A percentile compares a stretch with the other conserved stretches of the same genome.
phyloP scores from a whole-genome alignment of 2,113 vertebrate species.

The Xiphias gladius region DNA sequence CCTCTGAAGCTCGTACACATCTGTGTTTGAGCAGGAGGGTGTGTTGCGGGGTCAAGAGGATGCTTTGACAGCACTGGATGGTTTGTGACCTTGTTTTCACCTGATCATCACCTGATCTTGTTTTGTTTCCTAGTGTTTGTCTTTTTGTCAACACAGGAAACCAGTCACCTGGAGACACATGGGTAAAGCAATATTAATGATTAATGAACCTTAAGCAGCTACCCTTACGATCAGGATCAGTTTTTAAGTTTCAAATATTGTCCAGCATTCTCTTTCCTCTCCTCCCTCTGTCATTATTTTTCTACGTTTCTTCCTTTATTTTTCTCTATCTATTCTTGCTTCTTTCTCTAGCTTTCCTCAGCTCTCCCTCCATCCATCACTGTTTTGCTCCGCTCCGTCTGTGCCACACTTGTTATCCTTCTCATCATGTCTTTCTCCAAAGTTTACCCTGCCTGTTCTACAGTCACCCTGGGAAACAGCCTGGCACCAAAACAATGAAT shows the following conservation, averaged over 20 bases:
- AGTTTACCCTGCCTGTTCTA: background rate
- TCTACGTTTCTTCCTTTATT: background rate
- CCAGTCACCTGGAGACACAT: background rate
- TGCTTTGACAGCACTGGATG: constrained; percentile 4
- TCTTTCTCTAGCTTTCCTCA: background rate
- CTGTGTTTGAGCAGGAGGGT: constrained; percentile 1
- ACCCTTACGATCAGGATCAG: background rate
- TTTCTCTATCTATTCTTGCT: background rate
- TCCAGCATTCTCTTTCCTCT: too few species aligned
- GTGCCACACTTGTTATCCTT: background rate
- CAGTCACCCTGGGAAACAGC: constrained; percentile 10
- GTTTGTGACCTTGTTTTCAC: constrained; percentile 9
- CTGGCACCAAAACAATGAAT: background rate
- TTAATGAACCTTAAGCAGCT: background rate
- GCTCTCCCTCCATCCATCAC: background rate
- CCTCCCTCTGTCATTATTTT: background rate
- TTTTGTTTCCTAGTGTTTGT: background rate
- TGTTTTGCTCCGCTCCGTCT: background rate
- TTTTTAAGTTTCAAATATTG: background rate
- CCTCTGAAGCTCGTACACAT: background rate
- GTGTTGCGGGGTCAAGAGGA: constrained; percentile 1
- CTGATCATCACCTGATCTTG: background rate
- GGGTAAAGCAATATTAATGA: background rate
- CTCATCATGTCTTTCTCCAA: background rate
- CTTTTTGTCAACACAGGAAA: background rate